Percentiles rank a stretch among this genome's conserved stretches.
Evolutionary conservation across 2,888 invertebrate species (phyloP).

Genomic region (Cordilura impudica): DNA sequence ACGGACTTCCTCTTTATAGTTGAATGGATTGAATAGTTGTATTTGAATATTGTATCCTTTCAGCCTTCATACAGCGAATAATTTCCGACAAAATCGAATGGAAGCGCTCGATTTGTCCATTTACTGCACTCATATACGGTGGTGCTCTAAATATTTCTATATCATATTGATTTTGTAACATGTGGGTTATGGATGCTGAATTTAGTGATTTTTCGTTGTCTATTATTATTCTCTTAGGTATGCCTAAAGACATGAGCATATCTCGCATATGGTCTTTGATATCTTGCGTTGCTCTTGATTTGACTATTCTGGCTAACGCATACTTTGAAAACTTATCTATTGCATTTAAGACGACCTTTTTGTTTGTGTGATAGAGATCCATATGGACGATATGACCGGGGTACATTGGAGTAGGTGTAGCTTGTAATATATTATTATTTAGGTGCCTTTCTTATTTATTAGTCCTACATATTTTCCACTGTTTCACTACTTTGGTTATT

Average conservation of each 20-base stretch:
- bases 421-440: background rate
- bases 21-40: no score
- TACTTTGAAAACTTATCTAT: no score
- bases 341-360: no score
- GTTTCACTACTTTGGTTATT: slow-evolving; percentile 4
- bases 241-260: no score
- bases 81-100: slow-evolving; percentile 16
- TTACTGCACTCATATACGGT: no score
- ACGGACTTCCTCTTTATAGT: background rate
- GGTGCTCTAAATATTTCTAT: no score
- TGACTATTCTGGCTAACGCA: no score
- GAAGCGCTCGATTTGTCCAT: no score
- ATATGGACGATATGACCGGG: no score
- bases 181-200: background rate
- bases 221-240: no score
- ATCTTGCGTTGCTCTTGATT: background rate
- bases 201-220: no score
- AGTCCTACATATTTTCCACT: slow-evolving; percentile 12
- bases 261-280: slow-evolving; percentile 17
- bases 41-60: slow-evolving; percentile 12
- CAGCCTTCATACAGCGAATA: slow-evolving; percentile 11
- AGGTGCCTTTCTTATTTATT: slow-evolving; percentile 16
- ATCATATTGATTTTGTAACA: slow-evolving; percentile 17
- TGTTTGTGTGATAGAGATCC: no score
- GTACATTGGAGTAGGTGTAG: slow-evolving; percentile 14